Conservation (phyloP, 2,113 vertebrate species). For the Tiliqua scincoides region DNA sequence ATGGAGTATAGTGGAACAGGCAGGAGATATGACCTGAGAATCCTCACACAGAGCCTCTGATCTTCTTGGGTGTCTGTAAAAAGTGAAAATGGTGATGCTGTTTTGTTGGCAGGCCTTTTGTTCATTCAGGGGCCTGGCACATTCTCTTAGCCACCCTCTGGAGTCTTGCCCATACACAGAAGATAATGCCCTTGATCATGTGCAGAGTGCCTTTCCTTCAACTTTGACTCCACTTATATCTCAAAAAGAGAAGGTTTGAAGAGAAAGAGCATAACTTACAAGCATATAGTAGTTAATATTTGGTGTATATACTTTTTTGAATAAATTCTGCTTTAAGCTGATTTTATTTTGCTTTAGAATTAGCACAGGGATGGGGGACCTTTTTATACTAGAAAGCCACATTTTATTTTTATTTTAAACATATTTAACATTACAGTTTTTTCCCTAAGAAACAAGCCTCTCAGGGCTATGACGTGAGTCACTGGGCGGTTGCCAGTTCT, state of each 20-base stretch:
- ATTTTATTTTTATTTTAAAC: no score
- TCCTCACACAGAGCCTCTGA: no score
- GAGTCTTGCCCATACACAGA: background rate
- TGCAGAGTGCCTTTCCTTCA: background rate
- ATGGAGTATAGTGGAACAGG: no score
- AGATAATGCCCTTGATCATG: background rate
- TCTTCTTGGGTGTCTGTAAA: background rate
- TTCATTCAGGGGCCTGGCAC: no score
- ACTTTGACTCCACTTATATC: background rate
- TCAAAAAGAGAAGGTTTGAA: background rate
- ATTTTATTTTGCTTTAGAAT: conserved; percentile 8
- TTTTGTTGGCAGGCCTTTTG: background rate
- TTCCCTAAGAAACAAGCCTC: no score
- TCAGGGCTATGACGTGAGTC: no score
- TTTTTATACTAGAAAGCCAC: no score
- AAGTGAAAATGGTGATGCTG: background rate
- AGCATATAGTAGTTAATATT: background rate
- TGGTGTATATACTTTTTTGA: background rate
- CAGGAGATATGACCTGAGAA: no score
- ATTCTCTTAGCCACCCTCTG: background rate
- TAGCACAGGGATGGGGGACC: background rate
- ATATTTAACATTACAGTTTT: no score
- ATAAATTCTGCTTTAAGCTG: background rate
- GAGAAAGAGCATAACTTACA: background rate
- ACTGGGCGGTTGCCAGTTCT: no score